Percentiles rank a stretch among this genome's conserved stretches.
phyloP scores from a whole-genome alignment of 1,140 invertebrate genomes.

The Apocrypta bakeri region DNA sequence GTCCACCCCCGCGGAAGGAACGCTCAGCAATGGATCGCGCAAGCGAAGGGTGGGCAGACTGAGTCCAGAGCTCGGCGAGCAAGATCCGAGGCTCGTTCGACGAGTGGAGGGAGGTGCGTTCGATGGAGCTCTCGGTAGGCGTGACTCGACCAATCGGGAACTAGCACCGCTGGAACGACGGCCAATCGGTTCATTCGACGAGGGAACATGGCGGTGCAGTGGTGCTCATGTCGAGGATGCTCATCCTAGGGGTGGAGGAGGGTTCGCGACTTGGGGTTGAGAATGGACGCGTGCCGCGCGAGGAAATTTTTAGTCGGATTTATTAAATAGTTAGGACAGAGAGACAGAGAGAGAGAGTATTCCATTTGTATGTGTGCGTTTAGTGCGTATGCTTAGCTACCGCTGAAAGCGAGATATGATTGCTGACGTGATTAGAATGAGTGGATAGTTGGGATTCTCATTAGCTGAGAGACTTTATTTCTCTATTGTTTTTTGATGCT shows the following conservation, averaged over 20 bases:
- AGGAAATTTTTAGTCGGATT: slow-evolving; percentile 41
- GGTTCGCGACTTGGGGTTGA: not conserved
- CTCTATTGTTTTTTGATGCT: no score
- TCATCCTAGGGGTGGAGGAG: not conserved
- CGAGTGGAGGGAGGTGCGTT: slow-evolving; percentile 12
- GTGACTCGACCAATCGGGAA: not conserved
- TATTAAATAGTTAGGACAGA: slow-evolving; percentile 40
- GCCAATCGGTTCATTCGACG: not conserved
- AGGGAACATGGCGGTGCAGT: slow-evolving; percentile 23
- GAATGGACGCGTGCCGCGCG: not conserved
- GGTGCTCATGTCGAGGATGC: not conserved
- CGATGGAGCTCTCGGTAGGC: not conserved
- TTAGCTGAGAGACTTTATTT: not conserved
- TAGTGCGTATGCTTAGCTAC: not conserved
- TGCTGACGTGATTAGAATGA: not conserved
- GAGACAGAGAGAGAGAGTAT: not conserved
- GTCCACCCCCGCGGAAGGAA: slow-evolving; percentile 49
- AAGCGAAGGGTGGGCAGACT: slow-evolving; percentile 22
- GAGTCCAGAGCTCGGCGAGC: not conserved
- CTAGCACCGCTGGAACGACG: not conserved
- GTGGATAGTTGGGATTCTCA: not conserved
- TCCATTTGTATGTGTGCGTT: slow-evolving; percentile 5
- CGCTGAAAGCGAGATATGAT: not conserved
- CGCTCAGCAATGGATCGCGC: slow-evolving; percentile 39
- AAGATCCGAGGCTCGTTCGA: no score